phyloP scores from a whole-genome alignment of 1,140 invertebrate species.

The Trichoplusia ni region DNA sequence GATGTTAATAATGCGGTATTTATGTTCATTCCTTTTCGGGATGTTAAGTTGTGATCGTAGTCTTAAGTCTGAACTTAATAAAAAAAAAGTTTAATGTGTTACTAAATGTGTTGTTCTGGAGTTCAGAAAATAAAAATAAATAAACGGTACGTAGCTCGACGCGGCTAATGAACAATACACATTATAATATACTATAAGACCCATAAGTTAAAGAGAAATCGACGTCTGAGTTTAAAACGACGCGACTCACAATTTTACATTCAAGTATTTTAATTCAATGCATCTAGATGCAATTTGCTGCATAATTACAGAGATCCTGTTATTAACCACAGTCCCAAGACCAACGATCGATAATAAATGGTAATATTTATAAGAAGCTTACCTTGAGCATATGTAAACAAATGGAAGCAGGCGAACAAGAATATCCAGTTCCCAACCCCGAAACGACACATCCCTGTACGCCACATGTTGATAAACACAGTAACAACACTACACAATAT shows the following conservation, averaged over 20 bases:
- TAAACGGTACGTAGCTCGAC: too few species aligned
- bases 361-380: slow-evolving; percentile 70
- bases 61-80: too few species aligned
- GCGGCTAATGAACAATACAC: neutral
- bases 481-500: slow-evolving; percentile 63
- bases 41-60: neutral
- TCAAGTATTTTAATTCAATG: slow-evolving; percentile 8
- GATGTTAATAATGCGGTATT: slow-evolving; percentile 47
- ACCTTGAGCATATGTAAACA: slow-evolving; percentile 81
- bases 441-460: slow-evolving; percentile 76
- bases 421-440: slow-evolving; percentile 77
- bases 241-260: neutral
- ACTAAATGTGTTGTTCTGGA: too few species aligned
- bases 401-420: slow-evolving; percentile 69
- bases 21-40: slow-evolving; percentile 11
- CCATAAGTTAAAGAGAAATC: slow-evolving; percentile 6
- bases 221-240: neutral
- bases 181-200: neutral
- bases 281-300: slow-evolving; percentile 25
- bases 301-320: slow-evolving; percentile 22
- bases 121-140: too few species aligned
- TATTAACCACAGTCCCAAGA: slow-evolving; percentile 21
- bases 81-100: too few species aligned
- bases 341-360: slow-evolving; percentile 68
- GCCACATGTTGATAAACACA: slow-evolving; percentile 71